Evolutionary conservation across 64 coral and sea anemone genomes (phyloP).

Genomic region (Montipora sp.): DNA sequence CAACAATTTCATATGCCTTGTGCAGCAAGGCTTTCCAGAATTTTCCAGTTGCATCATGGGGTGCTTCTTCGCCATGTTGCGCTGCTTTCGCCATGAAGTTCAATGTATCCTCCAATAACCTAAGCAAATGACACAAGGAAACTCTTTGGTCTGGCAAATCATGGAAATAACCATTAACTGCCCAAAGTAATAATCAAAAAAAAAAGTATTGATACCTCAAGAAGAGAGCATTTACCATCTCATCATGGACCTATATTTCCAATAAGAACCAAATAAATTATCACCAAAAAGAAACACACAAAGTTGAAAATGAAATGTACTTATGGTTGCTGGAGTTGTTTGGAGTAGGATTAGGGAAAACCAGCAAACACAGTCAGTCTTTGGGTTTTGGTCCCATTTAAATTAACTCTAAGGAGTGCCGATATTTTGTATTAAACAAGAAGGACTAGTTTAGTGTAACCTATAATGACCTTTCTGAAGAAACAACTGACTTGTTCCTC

Average conservation of each 20-base stretch:
- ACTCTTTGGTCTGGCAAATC: not conserved
- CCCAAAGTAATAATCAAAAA: not conserved
- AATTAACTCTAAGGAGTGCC: too few species aligned
- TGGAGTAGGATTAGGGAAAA: too few species aligned
- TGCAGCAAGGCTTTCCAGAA: constrained; percentile 62
- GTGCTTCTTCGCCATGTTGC: constrained; percentile 16
- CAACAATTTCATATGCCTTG: constrained; percentile 74
- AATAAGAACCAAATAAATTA: not conserved
- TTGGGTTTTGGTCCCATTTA: too few species aligned
- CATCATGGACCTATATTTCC: constrained; percentile 21
- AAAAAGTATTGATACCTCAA: not conserved
- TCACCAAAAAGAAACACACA: too few species aligned
- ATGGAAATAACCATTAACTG: not conserved
- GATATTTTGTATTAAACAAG: too few species aligned
- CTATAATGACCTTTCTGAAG: too few species aligned
- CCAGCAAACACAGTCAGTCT: too few species aligned
- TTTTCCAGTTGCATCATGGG: constrained; percentile 6
- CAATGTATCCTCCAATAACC: constrained; percentile 54
- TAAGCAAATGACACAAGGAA: not conserved
- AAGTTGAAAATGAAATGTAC: too few species aligned
- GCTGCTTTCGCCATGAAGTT: constrained; percentile 57
- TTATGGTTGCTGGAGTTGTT: too few species aligned
- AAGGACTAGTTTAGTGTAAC: too few species aligned
- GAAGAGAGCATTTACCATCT: constrained; percentile 20
- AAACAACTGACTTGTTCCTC: too few species aligned